Evolutionary conservation across 2,888 invertebrate species (phyloP).

Genomic region (Neuroscelio doddi): DNA sequence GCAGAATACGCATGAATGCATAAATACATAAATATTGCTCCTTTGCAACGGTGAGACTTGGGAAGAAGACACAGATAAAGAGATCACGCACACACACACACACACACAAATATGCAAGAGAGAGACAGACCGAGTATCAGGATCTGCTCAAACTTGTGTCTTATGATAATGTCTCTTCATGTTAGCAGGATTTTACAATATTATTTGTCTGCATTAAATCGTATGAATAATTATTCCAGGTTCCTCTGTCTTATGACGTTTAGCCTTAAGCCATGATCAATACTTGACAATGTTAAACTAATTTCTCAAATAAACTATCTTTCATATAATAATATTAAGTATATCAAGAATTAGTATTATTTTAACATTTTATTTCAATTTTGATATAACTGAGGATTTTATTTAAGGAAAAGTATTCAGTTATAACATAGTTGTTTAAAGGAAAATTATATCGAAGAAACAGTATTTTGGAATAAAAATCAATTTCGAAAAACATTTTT

Average conservation of each 20-base stretch:
- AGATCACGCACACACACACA: slow-evolving; percentile 8
- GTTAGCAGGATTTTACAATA: slow-evolving; percentile 63
- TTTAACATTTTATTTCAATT: no score
- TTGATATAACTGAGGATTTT: no score
- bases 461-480: no score
- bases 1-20: slow-evolving; percentile 60
- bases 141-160: slow-evolving; percentile 56
- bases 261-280: no score
- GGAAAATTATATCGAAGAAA: no score
- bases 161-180: slow-evolving; percentile 64
- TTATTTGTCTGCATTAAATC: slow-evolving; percentile 66
- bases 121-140: slow-evolving; percentile 8
- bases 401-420: no score
- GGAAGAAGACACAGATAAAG: slow-evolving; percentile 4
- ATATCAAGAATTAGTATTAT: no score
- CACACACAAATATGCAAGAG: slow-evolving; percentile 2
- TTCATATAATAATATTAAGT: no score
- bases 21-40: slow-evolving; percentile 63
- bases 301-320: no score
- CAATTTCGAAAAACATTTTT: no score
- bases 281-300: no score
- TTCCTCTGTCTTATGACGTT: slow-evolving; percentile 37
- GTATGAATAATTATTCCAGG: slow-evolving; percentile 50
- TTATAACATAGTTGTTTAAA: no score
- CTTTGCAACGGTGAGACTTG: slow-evolving; percentile 1